A percentile compares a stretch with the other conserved stretches of the same genome.
Evolutionary conservation across 2,888 invertebrate genomes (phyloP).

Genomic region (Latrodectus hesperus): DNA sequence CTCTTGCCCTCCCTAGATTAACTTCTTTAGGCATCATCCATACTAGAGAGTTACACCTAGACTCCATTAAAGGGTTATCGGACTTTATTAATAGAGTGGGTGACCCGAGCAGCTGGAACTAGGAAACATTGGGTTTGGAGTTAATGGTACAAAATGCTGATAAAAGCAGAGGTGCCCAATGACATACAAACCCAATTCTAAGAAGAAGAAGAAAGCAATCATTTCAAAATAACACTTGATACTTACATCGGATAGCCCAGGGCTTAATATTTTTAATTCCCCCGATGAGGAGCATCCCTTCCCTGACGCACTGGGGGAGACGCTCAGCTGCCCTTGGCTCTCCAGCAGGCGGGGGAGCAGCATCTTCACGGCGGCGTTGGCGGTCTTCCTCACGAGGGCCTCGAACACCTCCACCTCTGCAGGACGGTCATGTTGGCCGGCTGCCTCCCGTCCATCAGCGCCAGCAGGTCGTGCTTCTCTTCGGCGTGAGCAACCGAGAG

Average conservation of each 20-base stretch:
- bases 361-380: slow-evolving; percentile 24
- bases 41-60: no score
- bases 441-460: background rate
- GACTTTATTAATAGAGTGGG: no score
- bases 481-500: background rate
- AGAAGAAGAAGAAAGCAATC: no score
- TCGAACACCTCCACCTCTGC: slow-evolving; percentile 45
- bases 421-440: slow-evolving; percentile 20
- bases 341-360: slow-evolving; percentile 47
- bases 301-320: slow-evolving; percentile 47
- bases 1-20: no score
- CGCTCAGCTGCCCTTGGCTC: slow-evolving; percentile 9
- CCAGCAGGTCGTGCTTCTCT: background rate
- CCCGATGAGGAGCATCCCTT: slow-evolving; percentile 23
- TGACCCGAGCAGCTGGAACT: no score
- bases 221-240: background rate
- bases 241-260: slow-evolving; percentile 67
- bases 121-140: no score
- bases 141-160: no score
- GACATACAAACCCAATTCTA: no score
- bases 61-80: no score
- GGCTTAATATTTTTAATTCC: slow-evolving; percentile 45
- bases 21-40: no score
- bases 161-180: no score
- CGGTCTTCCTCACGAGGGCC: slow-evolving; percentile 19